Conservation (phyloP, 2,113 vertebrate genomes). For the Actenoides hombroni region DNA sequence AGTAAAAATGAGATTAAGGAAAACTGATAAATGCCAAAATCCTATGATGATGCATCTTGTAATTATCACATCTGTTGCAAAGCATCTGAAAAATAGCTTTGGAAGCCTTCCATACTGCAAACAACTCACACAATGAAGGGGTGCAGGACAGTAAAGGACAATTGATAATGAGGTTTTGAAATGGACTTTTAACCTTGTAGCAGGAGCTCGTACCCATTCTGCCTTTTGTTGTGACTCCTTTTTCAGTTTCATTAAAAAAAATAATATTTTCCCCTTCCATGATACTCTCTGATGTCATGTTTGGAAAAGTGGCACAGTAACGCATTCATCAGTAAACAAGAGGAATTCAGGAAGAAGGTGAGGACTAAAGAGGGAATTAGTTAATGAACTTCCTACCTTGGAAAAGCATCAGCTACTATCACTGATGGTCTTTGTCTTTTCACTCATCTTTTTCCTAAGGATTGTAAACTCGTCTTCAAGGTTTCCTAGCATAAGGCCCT, state of each 20-base stretch:
- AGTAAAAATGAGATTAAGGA: conserved; percentile 71
- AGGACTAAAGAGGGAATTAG: not conserved
- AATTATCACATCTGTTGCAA: conserved; percentile 72
- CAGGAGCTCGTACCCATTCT: not conserved
- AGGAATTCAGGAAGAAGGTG: not conserved
- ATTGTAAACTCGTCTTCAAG: not conserved
- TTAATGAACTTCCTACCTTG: not conserved
- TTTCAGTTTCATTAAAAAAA: not conserved
- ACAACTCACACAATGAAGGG: not conserved
- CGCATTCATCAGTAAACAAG: not conserved
- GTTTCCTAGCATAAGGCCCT: not conserved
- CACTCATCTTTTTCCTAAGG: not conserved
- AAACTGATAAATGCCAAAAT: conserved; percentile 62
- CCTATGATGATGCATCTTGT: conserved; percentile 38
- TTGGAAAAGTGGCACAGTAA: not conserved
- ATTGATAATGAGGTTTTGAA: not conserved
- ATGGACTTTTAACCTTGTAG: not conserved
- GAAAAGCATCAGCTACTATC: not conserved
- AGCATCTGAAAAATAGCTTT: conserved; percentile 46
- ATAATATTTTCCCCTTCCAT: not conserved
- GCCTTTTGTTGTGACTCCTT: not conserved
- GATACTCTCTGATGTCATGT: not conserved
- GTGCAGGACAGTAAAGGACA: conserved; percentile 10
- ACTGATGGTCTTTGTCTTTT: not conserved
- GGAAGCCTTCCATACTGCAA: conserved; percentile 52